Base-by-base conservation (phyloP, 2,113 vertebrate species). In the Dissostichus mawsoni region DNA sequence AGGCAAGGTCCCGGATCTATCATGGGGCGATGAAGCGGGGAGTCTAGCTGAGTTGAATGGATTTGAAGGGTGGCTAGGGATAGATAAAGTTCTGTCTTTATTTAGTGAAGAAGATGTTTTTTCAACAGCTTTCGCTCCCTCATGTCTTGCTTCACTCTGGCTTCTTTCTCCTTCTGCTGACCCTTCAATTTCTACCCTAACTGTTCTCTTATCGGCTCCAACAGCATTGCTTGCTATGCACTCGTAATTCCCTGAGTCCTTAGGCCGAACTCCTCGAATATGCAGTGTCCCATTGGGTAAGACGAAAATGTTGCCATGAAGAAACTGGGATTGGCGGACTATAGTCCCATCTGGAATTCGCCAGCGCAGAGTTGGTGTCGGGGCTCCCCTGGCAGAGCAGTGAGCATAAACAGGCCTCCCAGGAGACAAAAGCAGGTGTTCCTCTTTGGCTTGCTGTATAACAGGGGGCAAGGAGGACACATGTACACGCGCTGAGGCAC, bases 261-360 rank as follows among this genome's bases (percentile, higher is more conserved):
- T 92, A 53, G 94, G 90, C 1, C 93, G 94, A 0, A 96, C 83
- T 0, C 89, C 94, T 41, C 95, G 95, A 77, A 99, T 95, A 72
- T 96, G 96, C 2, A 99, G 95, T 0, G 98, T 99, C 44, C 98
- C 98, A 44, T 99, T 99, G 74, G 97, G 96, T 84, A 99, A 96
- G 74, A 99, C 97, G 81, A 98, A 98, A 11, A 98, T 81, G 88
- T 97, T 97, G 23, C 96, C 96, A 14, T 94, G 95, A 64, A 98
- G 85, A 85, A 97, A 98, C 92, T 98, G 98, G 1, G 97, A 98
- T 1, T 97, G 96, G 5, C 96, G 95, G 41, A 99, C 80, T 2
- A 96, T 95, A 0, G 93, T 94, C 8, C 98, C 97, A 48, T 95
- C 95, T 18, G 92, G 90, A 16, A 96, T 95, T 69, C 95, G 90